Evolutionary conservation across 1,140 invertebrate species (phyloP).

Genomic region (Protaetia brevitarsis): DNA sequence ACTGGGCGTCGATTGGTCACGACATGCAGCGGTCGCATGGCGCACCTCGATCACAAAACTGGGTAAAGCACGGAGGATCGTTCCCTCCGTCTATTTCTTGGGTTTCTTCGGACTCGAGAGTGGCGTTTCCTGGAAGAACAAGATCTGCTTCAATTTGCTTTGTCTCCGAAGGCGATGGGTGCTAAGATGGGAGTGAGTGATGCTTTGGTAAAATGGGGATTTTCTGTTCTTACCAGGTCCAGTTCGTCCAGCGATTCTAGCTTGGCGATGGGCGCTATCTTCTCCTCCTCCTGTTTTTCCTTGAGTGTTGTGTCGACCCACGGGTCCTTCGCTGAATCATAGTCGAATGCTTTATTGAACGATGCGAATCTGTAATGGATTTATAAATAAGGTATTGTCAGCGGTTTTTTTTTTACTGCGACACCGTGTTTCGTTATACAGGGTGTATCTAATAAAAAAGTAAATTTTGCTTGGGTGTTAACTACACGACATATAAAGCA

Average conservation of each 20-base stretch:
- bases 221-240: slow-evolving; percentile 49
- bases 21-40: neutral
- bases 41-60: neutral
- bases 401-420: too few relatives aligned
- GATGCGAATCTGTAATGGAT: slow-evolving; percentile 43
- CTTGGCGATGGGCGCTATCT: slow-evolving; percentile 60
- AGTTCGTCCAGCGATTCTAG: slow-evolving; percentile 65
- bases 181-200: neutral
- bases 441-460: too few relatives aligned
- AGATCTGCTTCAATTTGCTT: slow-evolving; percentile 11
- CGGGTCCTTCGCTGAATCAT: slow-evolving; percentile 37
- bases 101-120: slow-evolving; percentile 42
- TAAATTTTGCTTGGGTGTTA: too few relatives aligned
- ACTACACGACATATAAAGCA: too few relatives aligned
- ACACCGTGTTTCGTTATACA: too few relatives aligned
- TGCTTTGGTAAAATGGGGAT: neutral
- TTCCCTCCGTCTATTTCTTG: slow-evolving; percentile 33
- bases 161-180: slow-evolving; percentile 7
- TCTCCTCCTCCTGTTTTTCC: slow-evolving; percentile 43
- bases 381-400: neutral
- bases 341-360: slow-evolving; percentile 48
- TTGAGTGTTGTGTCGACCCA: slow-evolving; percentile 39
- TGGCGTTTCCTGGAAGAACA: slow-evolving; percentile 44
- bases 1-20: slow-evolving; percentile 1
- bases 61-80: neutral